Conservation (phyloP, 2,888 invertebrate genomes). For the Ptychoptera contaminata region DNA sequence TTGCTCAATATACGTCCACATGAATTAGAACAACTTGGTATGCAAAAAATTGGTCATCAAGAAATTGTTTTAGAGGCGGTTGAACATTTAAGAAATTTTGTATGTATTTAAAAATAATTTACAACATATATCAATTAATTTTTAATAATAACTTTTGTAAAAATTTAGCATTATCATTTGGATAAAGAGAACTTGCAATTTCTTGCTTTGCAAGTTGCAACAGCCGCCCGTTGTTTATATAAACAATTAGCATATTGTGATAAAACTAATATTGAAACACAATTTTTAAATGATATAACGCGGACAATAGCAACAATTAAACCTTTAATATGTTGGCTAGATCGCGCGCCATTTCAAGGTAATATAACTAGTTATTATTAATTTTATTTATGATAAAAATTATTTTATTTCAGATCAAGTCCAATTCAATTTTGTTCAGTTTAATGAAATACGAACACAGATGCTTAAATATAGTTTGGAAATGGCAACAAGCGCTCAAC, state of each 20-base stretch:
- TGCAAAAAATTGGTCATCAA: conserved; percentile 80
- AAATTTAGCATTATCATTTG: conserved; percentile 84
- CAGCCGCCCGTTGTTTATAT: conserved; percentile 61
- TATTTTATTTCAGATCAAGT: conserved; percentile 31
- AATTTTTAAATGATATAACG: conserved; percentile 72
- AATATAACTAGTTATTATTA: conserved; percentile 15
- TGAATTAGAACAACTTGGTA: conserved; percentile 74
- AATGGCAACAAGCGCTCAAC: conserved; percentile 79
- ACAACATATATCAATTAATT: not conserved
- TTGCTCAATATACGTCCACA: conserved; percentile 73
- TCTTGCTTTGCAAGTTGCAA: conserved; percentile 68
- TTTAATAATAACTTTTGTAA: not conserved
- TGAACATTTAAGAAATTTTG: conserved; percentile 76
- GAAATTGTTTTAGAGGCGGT: conserved; percentile 86
- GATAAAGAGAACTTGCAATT: conserved; percentile 85
- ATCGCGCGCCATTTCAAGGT: conserved; percentile 38
- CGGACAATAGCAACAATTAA: conserved; percentile 71
- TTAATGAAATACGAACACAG: conserved; percentile 51
- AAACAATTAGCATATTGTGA: conserved; percentile 46
- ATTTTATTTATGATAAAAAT: not conserved
- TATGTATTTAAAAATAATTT: conserved; percentile 33
- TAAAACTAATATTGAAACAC: conserved; percentile 52
- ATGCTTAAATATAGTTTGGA: conserved; percentile 67
- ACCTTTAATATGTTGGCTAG: conserved; percentile 80
- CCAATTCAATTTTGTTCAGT: conserved; percentile 32